phyloP scores from a whole-genome alignment of 2,113 vertebrate genomes.

The Chrysochloris asiatica region DNA sequence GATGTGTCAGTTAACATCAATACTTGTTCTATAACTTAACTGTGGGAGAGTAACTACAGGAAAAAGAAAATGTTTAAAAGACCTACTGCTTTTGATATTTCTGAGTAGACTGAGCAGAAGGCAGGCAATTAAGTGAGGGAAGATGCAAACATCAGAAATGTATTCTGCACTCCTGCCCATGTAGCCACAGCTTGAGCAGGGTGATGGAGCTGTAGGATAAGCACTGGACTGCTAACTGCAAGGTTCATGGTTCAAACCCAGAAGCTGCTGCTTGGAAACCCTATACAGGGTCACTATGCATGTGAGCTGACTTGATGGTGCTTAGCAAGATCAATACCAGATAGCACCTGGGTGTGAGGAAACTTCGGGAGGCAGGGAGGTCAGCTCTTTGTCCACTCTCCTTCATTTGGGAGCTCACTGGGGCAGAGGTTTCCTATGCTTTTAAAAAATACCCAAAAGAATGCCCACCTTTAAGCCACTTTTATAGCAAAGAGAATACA shows the following conservation, averaged over 20 bases:
- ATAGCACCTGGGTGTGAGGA: too few species aligned
- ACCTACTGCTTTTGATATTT: neutral
- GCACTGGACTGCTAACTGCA: too few species aligned
- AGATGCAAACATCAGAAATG: neutral
- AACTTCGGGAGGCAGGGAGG: accelerated
- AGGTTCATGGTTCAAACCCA: too few species aligned
- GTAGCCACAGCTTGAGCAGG: accelerated
- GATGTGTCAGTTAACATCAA: neutral
- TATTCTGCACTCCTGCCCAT: neutral
- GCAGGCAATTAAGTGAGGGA: neutral
- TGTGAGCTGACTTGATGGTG: too few species aligned
- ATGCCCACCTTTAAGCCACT: neutral
- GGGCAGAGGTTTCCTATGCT: neutral
- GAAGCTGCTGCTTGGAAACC: too few species aligned
- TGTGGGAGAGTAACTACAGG: neutral
- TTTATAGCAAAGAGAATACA: neutral
- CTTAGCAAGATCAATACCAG: too few species aligned
- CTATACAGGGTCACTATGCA: too few species aligned
- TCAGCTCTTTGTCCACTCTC: neutral
- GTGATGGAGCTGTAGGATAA: neutral
- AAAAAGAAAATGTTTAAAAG: neutral
- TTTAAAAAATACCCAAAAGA: neutral
- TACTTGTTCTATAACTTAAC: neutral
- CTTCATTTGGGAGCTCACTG: neutral
- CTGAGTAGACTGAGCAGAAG: neutral